A percentile compares a stretch with the other conserved stretches of the same genome.
These are phyloP conservation scores for Alcedo quadribrachys DNA, from an alignment of 2,797 vertebrate species.

Conservation along the genomic window DNA sequence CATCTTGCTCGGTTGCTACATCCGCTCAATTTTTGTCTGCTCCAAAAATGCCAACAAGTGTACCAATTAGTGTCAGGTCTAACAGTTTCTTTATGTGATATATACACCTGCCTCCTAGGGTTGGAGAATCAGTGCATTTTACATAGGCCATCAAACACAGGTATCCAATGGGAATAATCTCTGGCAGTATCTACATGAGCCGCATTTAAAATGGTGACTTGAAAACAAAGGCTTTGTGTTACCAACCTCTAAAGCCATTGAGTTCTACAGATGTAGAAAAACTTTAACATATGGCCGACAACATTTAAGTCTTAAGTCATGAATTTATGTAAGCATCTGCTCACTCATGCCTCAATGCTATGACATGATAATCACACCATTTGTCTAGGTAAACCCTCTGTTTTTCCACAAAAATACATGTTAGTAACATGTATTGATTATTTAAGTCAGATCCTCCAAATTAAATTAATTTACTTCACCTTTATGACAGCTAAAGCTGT, in stretches of 20 bases:
- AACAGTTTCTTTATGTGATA: slow-evolving; percentile 12
- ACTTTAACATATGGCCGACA: background rate
- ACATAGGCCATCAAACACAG: slow-evolving; percentile 47
- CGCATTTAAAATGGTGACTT: slow-evolving; percentile 24
- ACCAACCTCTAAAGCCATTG: slow-evolving; percentile 4
- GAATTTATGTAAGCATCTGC: background rate
- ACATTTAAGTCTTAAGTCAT: background rate
- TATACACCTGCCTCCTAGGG: slow-evolving; percentile 21
- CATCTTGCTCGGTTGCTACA: slow-evolving; percentile 1
- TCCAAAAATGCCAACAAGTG: background rate
- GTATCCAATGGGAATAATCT: background rate
- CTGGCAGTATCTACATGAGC: slow-evolving; percentile 38
- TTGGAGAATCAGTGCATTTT: background rate
- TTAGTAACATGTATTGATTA: background rate
- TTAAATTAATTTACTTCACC: background rate
- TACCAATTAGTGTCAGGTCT: slow-evolving; percentile 44
- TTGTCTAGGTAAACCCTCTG: background rate
- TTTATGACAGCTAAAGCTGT: background rate
- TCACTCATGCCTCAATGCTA: background rate
- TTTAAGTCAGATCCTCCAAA: slow-evolving; percentile 11
- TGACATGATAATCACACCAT: background rate
- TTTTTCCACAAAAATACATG: background rate
- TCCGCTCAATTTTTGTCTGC: slow-evolving; percentile 40
- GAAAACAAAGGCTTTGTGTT: slow-evolving; percentile 40
- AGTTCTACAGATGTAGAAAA: slow-evolving; percentile 1